Evolutionary conservation across 2,888 invertebrate species (phyloP), one percentile per base, ranked within the genome.

Genomic region (Dryomyza anilis): DNA sequence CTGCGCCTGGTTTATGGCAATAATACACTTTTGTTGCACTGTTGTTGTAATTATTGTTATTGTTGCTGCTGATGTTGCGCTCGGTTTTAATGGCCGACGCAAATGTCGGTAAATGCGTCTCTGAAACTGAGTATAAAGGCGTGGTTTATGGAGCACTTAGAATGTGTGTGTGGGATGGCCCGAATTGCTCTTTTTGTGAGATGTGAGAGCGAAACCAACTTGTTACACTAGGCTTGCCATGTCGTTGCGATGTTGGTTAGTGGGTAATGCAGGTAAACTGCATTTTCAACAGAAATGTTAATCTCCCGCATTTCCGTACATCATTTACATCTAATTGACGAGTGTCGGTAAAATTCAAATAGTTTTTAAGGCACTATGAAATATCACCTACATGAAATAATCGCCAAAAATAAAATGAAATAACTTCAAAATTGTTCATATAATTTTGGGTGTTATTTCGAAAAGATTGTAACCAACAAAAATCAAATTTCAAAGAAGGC

Each of bases 101-200:
- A 29, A 7, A 21, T 50, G 2, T 19, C n/a, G 10, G 3, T 21
- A 14, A 21, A 29, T 5, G 27, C 4, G 8, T 45, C 29, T 16
- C 27, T 55, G 29, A n/a, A n/a, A n/a, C 29, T 60, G 1, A 8
- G 50, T 12, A 12, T 53, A 3, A 45, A 52, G 64, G 64, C 58
- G 64, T 58, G 58, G 64, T 33, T 58, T 58, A 30, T 10, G 23
- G 12, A 6, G 7, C 10, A 7, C 8, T 8, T 6, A 14, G 8
- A 12, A 14, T 10, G n/a, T 23, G 27, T 59, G 43, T 43, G 29
- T 16, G 63, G 57, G 46, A 14, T 48, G 46, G 57, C 48, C 50
- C 19, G 23, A 29, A 21, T 33, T 25, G 56, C n/a, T 1, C 25
- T 0, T 33, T 12, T 14, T 7, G 12, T 56, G 12, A 2, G n/a